A percentile compares a stretch with the other conserved stretches of the same genome.
phyloP scores from a whole-genome alignment of 2,888 invertebrate genomes.

The Caenorhabditis imperialis region DNA sequence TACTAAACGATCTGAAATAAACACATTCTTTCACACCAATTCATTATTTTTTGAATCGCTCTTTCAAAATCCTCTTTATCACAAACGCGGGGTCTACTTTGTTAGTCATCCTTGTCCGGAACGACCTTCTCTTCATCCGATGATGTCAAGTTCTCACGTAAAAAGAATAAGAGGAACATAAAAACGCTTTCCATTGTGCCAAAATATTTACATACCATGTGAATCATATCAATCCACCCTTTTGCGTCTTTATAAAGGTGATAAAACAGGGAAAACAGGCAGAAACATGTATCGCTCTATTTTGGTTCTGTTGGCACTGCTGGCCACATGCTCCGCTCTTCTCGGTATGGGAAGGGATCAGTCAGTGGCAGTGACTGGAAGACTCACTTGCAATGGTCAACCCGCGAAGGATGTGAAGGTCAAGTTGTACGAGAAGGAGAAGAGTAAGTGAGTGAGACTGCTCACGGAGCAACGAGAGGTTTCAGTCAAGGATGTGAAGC shows the following conservation, averaged over 20 bases:
- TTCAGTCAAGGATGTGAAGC: slow-evolving; percentile 53
- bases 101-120: too few species aligned
- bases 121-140: too few species aligned
- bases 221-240: too few species aligned
- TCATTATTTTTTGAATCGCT: too few species aligned
- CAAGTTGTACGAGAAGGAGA: slow-evolving; percentile 58
- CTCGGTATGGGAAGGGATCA: slow-evolving; percentile 55
- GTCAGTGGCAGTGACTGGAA: slow-evolving; percentile 53
- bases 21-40: background rate
- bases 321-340: slow-evolving; percentile 31
- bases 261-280: slow-evolving; percentile 10
- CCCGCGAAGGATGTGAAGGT: slow-evolving; percentile 55
- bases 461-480: background rate
- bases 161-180: too few species aligned
- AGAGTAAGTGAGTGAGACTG: slow-evolving; percentile 34
- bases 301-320: slow-evolving; percentile 9
- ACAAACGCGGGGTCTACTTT: too few species aligned
- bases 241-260: background rate
- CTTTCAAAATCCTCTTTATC: too few species aligned
- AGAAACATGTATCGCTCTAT: slow-evolving; percentile 7
- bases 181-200: too few species aligned
- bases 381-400: slow-evolving; percentile 54
- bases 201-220: too few species aligned
- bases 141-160: too few species aligned
- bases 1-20: slow-evolving; percentile 25